Conservation (phyloP, 2,888 invertebrate genomes). For the Palloptera scutellata region DNA sequence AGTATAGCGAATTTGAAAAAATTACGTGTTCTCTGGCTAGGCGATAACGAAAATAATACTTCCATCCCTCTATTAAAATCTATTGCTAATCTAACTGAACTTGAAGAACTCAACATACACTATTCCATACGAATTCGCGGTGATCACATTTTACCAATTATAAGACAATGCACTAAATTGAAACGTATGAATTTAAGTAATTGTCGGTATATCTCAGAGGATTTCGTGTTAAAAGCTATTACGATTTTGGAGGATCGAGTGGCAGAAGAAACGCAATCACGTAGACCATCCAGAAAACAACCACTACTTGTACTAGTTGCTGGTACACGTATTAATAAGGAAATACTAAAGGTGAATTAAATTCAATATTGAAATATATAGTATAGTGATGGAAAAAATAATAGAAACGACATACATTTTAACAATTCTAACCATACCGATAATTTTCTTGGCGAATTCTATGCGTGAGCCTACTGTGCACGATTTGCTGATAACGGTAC, state of each 20-base stretch:
- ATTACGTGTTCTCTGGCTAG: slow-evolving; percentile 28
- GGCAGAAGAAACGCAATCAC: neutral
- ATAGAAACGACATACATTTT: too few species aligned
- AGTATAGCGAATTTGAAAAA: slow-evolving; percentile 20
- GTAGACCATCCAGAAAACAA: neutral
- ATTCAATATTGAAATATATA: too few species aligned
- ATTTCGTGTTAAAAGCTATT: slow-evolving; percentile 25
- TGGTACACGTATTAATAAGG: slow-evolving; percentile 21
- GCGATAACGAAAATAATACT: slow-evolving; percentile 24
- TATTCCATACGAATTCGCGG: slow-evolving; percentile 26
- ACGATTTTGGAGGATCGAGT: slow-evolving; percentile 16
- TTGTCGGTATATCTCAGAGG: slow-evolving; percentile 23
- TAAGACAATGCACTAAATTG: slow-evolving; percentile 26
- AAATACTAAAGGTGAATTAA: slow-evolving; percentile 22
- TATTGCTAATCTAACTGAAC: slow-evolving; percentile 12
- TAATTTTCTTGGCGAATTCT: too few species aligned
- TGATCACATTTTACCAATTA: slow-evolving; percentile 24
- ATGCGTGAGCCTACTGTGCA: too few species aligned
- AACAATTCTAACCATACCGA: too few species aligned
- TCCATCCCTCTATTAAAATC: slow-evolving; percentile 14
- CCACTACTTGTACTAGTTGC: slow-evolving; percentile 25
- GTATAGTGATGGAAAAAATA: too few species aligned
- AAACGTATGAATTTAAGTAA: slow-evolving; percentile 23
- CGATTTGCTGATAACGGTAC: too few species aligned
- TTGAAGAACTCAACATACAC: slow-evolving; percentile 29